Evolutionary conservation across 2,113 vertebrate genomes (phyloP), one percentile per base, ranked within the genome.

Genomic region (Mesoclemmys tuberculata): DNA sequence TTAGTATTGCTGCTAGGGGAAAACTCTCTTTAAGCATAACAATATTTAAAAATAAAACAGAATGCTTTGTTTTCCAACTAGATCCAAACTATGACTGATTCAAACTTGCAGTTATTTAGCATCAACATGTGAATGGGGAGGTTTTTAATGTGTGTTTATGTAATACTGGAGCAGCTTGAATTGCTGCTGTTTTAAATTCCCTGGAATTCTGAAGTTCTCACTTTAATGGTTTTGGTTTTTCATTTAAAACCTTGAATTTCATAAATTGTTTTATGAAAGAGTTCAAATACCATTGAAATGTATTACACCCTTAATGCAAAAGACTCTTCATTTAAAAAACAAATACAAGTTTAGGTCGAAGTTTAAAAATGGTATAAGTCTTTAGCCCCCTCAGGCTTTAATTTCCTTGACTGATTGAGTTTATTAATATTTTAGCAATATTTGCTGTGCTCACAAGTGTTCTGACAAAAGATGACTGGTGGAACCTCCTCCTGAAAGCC

Each of bases 391-490:
- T 90, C 81, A 2, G 92, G 93, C 51, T 86, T 77, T 2, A 46
- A 11, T 90, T 49, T 87, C 31, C 83, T 81, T 52, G 71, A 31
- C 82, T 92, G 81, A 26, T 90, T 92, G 80, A n/a, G 55, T 84
- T 49, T 61, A 78, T n/a, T 96, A 58, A 94, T 85, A 87, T 95
- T 97, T 61, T 90, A 98, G 98, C 98, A 11, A 98, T 98, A 95
- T 98, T 98, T 97, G 98, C 98, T 84, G 98, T 98, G 54, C 98
- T 98, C 55, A 99, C 99, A 3, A 99, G 99, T 1, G 99, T 99
- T 27, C 96, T 99, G 95, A 99, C 99, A 10, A 99, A 98, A 94
- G 99, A 99, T 31, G 99, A 99, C 97, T 99, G 99, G 99, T 99
- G 99, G 99, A 99, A 98, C 97, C 98, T 99, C 89, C 98, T 99